Percentiles rank a stretch among this genome's conserved stretches.
Conservation (phyloP, 2,113 vertebrate species). For the Lonchura striata region DNA sequence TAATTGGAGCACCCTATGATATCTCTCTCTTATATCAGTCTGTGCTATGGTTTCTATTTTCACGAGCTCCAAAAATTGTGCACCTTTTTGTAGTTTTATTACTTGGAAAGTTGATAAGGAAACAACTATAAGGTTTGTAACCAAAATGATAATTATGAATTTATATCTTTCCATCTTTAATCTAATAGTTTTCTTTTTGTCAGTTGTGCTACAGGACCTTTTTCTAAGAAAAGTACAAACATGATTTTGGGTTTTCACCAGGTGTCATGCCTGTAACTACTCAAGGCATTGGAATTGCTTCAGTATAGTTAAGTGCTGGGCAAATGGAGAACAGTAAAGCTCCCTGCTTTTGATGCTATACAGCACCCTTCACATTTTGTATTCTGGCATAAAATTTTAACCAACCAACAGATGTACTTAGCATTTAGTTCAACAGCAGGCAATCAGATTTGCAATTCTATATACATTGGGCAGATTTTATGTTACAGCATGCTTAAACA, state of each 20-base stretch:
- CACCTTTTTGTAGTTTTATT: slow-evolving; percentile 1
- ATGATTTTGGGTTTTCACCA: background rate
- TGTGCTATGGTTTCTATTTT: background rate
- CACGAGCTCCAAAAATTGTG: background rate
- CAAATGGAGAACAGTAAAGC: background rate
- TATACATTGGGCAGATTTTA: background rate
- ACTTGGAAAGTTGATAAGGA: background rate
- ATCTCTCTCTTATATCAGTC: background rate
- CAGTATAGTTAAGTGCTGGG: background rate
- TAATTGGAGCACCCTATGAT: background rate
- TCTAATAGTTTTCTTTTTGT: background rate
- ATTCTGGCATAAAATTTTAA: background rate
- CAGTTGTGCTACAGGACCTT: background rate
- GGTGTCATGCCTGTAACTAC: background rate
- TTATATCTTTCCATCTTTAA: background rate
- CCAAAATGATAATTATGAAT: background rate
- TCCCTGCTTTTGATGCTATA: background rate
- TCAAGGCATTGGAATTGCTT: background rate
- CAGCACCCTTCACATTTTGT: background rate
- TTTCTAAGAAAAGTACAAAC: background rate
- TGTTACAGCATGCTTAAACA: background rate
- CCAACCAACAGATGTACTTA: background rate
- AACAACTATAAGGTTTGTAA: background rate
- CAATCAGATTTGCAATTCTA: background rate
- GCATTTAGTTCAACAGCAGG: background rate